Evolutionary conservation across 2,888 invertebrate genomes (phyloP).

Genomic region (Margaritifera margaritifera): DNA sequence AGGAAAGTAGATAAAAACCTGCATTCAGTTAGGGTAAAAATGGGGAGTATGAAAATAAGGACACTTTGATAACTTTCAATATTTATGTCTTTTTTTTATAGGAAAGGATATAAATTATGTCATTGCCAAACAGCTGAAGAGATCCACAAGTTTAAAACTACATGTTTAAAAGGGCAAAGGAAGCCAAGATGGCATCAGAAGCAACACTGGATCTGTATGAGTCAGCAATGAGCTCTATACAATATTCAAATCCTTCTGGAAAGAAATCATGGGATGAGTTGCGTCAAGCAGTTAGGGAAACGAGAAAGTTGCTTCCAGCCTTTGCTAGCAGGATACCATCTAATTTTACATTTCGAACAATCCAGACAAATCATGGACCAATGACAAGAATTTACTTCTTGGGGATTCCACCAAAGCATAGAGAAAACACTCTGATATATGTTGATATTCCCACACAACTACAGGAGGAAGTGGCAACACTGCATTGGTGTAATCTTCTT

Average conservation of each 20-base stretch:
- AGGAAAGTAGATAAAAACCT: no score
- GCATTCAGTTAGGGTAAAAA: no score
- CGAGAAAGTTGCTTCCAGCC: conserved; percentile 63
- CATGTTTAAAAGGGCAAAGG: not conserved
- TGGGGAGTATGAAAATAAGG: no score
- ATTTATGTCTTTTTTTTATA: not conserved
- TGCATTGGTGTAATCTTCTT: conserved; percentile 85
- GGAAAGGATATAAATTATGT: not conserved
- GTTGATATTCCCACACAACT: conserved; percentile 80
- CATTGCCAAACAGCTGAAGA: no score
- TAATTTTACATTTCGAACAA: conserved; percentile 65
- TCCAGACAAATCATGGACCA: conserved; percentile 51
- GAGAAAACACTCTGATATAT: conserved; percentile 91
- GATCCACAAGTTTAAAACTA: not conserved
- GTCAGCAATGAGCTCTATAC: conserved; percentile 26
- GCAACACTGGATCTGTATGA: conserved; percentile 47
- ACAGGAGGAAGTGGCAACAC: conserved; percentile 25
- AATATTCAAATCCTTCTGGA: conserved; percentile 17
- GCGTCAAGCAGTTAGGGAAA: conserved; percentile 67
- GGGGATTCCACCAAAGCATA: conserved; percentile 88
- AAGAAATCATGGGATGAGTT: conserved; percentile 69
- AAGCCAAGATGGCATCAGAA: conserved; percentile 51
- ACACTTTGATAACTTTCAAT: no score
- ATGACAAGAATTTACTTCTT: conserved; percentile 86
- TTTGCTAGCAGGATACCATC: conserved; percentile 67